These are phyloP conservation scores for Callyntrura sp. DNA, from an alignment of 2,888 invertebrate genomes.

Conservation along the genomic window DNA sequence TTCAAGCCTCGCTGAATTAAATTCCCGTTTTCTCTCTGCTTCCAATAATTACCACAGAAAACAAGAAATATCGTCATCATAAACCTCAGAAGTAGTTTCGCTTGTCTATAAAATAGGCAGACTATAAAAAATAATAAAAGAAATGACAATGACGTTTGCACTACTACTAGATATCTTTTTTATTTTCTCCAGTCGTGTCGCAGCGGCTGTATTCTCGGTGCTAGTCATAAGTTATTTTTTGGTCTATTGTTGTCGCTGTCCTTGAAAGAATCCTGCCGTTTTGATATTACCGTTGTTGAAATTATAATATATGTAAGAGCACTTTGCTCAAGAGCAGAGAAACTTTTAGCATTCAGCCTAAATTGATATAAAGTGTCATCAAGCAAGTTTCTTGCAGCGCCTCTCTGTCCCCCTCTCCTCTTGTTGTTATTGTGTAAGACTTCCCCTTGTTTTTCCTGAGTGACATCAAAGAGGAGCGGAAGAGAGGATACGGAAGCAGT, in stretches of 20 bases:
- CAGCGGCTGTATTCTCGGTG: background rate
- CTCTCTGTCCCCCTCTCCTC: background rate
- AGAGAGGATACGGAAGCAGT: slow-evolving; percentile 20
- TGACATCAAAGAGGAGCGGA: slow-evolving; percentile 34
- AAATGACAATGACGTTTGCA: background rate
- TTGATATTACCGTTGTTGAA: background rate
- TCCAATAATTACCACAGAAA: too few relatives aligned
- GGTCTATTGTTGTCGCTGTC: background rate
- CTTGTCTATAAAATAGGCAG: too few relatives aligned
- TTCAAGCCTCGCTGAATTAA: too few relatives aligned
- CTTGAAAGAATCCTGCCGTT: background rate
- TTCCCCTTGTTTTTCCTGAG: slow-evolving; percentile 23
- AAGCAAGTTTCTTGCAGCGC: background rate
- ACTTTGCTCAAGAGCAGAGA: background rate
- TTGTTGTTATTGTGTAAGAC: slow-evolving; percentile 40
- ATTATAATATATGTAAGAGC: background rate
- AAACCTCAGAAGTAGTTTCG: too few relatives aligned
- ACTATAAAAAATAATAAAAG: too few relatives aligned
- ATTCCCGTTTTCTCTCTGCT: too few relatives aligned
- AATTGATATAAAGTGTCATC: slow-evolving; percentile 43
- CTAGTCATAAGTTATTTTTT: background rate
- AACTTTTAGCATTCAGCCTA: slow-evolving; percentile 35
- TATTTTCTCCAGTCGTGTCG: background rate
- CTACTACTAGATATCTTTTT: background rate
- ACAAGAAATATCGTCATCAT: too few relatives aligned